These are phyloP conservation scores for Platysteira castanea DNA, from an alignment of 2,113 vertebrate species.

Conservation along the genomic window DNA sequence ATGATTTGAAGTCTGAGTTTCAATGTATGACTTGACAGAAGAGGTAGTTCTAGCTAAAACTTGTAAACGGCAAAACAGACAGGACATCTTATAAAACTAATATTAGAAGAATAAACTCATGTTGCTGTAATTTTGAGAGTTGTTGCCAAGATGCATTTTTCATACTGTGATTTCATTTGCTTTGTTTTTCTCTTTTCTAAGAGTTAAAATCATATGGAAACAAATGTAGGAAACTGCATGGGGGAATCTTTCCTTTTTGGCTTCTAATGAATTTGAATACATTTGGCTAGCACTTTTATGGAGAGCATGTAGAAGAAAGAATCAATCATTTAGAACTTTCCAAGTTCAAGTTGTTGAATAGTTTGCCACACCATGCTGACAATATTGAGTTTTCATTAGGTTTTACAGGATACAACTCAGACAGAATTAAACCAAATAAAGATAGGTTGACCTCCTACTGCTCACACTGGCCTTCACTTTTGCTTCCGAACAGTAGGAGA, in stretches of 20 bases:
- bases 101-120: neutral
- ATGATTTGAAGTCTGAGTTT: neutral
- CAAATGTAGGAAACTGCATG: neutral
- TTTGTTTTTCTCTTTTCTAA: neutral
- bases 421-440: constrained; percentile 46
- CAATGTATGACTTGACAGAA: neutral
- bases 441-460: constrained; percentile 10
- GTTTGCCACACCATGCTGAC: constrained; percentile 17
- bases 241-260: neutral
- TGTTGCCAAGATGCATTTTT: neutral
- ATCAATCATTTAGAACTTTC: neutral
- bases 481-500: constrained; percentile 7
- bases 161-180: neutral
- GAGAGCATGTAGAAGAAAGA: neutral
- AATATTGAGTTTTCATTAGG: constrained; percentile 57
- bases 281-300: neutral
- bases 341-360: constrained; percentile 17
- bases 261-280: neutral
- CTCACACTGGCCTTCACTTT: constrained; percentile 12
- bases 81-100: neutral
- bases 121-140: neutral
- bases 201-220: neutral
- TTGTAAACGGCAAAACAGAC: neutral
- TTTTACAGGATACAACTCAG: constrained; percentile 28
- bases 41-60: neutral